Evolutionary conservation across 2,113 vertebrate genomes (phyloP), one percentile per base, ranked within the genome.

Genomic region (Ophiodon elongatus): DNA sequence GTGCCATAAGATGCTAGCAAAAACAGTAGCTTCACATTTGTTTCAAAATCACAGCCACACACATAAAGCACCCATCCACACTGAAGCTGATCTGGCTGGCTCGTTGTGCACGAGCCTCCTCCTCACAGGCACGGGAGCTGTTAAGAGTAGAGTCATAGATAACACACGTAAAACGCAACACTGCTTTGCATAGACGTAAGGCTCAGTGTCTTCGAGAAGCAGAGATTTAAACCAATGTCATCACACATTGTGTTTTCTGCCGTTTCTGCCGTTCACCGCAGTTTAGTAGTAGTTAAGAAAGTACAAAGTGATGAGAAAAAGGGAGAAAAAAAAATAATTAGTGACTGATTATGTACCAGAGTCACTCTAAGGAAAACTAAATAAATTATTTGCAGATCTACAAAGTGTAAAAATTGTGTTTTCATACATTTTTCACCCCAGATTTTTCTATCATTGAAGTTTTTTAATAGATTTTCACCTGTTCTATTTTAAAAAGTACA

Each of bases 51-150:
- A 33, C 76, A 84, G 10, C 31, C 75, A 57, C 65, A 79, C 77
- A 88, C 68, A 70, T 52, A 62, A 77, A 59, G 79, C 83, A 88
- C 27, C 33, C 79, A 80, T 69, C 47, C 76, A 84, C 88, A 86
- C 67, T 59, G 75, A 81, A 73, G 84, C 78, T 80, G 27, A 62
- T 80, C 52, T 41, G 77, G 43, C 73, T 54, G 73, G 73, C 43
- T 78, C 70, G 27, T 56, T 41, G 69, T 1, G 13, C 56, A 60
- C 54, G 59, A 29, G 73, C 62, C 39, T 87, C 86, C 25, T 79
- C 81, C 73, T 80, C 63, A 63, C 77, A 84, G 77, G 62, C 54
- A 80, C 35, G 1, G 21, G 71, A 76, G 80, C 87, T 87, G 77
- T 71, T 54, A 60, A 47, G 47, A 88, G 67, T 76, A 65, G 67